These are phyloP conservation scores for Paracentrotus lividus DNA, from an alignment of 53 echinoderm and acorn worm genomes.

Conservation along the genomic window DNA sequence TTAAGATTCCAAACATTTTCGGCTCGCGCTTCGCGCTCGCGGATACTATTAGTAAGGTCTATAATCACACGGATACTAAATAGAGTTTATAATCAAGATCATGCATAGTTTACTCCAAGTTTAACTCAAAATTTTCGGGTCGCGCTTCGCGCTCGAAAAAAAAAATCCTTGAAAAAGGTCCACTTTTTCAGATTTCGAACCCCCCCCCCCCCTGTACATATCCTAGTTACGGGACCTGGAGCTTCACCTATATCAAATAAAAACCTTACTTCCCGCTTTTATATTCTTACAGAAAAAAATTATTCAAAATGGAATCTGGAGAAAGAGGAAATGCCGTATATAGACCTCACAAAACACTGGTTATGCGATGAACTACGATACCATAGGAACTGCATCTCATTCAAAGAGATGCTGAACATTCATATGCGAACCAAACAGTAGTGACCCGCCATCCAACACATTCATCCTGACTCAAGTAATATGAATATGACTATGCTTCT, in stretches of 20 bases:
- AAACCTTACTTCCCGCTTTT: neutral
- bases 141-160: no score
- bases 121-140: no score
- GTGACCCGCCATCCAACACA: neutral
- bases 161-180: no score
- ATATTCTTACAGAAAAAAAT: neutral
- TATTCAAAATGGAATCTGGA: neutral
- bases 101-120: no score
- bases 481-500: neutral
- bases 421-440: neutral
- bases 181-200: no score
- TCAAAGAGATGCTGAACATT: neutral
- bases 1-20: no score
- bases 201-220: no score
- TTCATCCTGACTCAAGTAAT: neutral
- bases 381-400: neutral
- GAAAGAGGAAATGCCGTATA: neutral
- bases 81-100: no score
- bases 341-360: neutral
- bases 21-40: no score
- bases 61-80: no score
- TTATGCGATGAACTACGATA: neutral
- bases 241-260: neutral
- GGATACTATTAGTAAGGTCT: no score
- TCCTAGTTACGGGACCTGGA: no score